Evolutionary conservation across 2,797 vertebrate genomes (phyloP).

Genomic region (Acipenser transmontanus): DNA sequence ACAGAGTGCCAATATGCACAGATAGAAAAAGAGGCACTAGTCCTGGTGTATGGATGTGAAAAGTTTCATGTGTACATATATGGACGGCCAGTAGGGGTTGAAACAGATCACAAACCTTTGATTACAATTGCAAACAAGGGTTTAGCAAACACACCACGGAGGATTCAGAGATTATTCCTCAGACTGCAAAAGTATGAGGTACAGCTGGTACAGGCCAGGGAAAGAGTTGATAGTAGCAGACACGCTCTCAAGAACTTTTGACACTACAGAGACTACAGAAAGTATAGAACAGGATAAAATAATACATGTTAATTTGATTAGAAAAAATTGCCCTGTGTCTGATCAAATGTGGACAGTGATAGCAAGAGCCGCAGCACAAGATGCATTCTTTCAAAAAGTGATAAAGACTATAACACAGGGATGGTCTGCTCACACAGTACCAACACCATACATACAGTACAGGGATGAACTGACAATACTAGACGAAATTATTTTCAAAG

Average conservation of each 20-base stretch:
- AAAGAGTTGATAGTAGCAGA: background rate
- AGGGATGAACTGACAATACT: background rate
- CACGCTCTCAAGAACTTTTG: background rate
- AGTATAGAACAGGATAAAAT: background rate
- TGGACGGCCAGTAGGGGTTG: constrained; percentile 6
- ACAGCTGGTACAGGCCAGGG: background rate
- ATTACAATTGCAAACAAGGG: constrained; percentile 13
- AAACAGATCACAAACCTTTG: constrained; percentile 15
- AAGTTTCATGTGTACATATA: constrained; percentile 15
- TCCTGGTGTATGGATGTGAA: constrained; percentile 10
- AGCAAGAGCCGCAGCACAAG: background rate
- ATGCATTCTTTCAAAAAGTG: background rate
- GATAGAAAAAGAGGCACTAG: constrained; percentile 17
- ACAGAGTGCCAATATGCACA: constrained; percentile 9
- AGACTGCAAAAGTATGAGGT: background rate
- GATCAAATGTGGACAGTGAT: background rate
- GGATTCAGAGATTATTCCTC: background rate
- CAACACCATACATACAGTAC: background rate
- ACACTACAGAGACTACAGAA: background rate
- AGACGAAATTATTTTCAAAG: background rate
- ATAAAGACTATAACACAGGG: too few relatives aligned
- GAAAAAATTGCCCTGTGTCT: background rate
- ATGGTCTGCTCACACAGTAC: background rate
- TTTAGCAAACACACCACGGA: background rate
- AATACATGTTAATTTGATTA: background rate